Conservation (phyloP, 1,140 invertebrate species). For the Pygmarrhopalites habei region DNA sequence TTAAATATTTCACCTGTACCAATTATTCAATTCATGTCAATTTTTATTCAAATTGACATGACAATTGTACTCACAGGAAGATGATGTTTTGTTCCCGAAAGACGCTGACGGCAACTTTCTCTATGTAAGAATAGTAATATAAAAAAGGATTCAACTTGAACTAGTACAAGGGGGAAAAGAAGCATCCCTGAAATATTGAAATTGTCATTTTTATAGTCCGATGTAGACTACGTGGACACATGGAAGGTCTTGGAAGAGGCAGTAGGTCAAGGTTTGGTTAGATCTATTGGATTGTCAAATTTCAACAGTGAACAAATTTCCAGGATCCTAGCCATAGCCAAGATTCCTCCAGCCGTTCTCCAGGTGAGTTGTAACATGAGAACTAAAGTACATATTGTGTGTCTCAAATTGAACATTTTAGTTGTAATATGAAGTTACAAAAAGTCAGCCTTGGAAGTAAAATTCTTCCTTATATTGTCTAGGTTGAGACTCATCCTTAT, state of each 20-base stretch:
- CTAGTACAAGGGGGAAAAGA: too few species aligned
- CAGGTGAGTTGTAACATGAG: constrained; percentile 17
- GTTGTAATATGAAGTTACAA: too few species aligned
- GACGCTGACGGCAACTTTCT: constrained; percentile 48
- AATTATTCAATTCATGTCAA: too few species aligned
- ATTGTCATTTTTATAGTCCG: constrained; percentile 20
- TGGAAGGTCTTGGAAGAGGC: constrained; percentile 54
- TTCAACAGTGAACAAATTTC: constrained; percentile 68
- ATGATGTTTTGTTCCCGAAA: constrained; percentile 44
- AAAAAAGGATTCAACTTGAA: too few species aligned
- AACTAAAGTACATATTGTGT: neutral
- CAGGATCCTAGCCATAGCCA: constrained; percentile 50
- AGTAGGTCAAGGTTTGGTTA: constrained; percentile 48
- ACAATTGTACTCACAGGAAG: too few species aligned
- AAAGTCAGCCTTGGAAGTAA: too few species aligned
- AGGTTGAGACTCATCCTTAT: constrained; percentile 80
- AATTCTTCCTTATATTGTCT: constrained; percentile 32
- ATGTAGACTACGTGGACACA: constrained; percentile 54
- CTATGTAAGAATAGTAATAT: too few species aligned
- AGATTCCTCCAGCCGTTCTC: constrained; percentile 50
- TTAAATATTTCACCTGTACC: too few species aligned
- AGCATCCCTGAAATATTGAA: too few species aligned
- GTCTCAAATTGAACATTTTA: too few species aligned
- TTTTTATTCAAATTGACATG: too few species aligned
- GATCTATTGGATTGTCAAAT: constrained; percentile 68